Evolutionary conservation across 2,888 invertebrate species (phyloP).

Genomic region (Ellobium chinense): DNA sequence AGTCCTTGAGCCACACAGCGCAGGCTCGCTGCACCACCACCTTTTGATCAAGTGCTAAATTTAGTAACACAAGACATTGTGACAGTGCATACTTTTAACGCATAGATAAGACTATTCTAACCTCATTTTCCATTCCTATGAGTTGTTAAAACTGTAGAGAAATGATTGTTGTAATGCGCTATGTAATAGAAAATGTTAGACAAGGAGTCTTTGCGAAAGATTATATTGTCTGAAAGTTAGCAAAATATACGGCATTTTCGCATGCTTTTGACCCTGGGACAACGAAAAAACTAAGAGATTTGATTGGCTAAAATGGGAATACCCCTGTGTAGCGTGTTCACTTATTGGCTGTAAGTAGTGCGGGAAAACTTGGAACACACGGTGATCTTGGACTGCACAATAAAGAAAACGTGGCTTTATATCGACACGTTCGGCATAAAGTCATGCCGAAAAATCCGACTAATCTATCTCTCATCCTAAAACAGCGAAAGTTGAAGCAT

Average conservation of each 20-base stretch:
- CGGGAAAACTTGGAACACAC: constrained; percentile 40
- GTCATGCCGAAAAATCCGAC: no score
- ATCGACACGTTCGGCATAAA: neutral
- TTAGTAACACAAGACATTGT: constrained; percentile 55
- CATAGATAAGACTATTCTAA: constrained; percentile 49
- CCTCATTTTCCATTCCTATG: constrained; percentile 9
- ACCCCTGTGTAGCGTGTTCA: constrained; percentile 39
- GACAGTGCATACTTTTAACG: constrained; percentile 56
- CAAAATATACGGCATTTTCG: constrained; percentile 42
- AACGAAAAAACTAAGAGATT: constrained; percentile 42
- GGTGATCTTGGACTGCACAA: constrained; percentile 33
- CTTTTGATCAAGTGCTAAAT: constrained; percentile 53
- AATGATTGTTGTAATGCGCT: constrained; percentile 39
- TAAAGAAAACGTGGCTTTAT: neutral
- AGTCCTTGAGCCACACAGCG: constrained; percentile 66
- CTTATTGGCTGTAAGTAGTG: constrained; percentile 49
- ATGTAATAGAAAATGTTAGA: constrained; percentile 26
- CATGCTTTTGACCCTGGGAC: constrained; percentile 14
- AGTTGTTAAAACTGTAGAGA: neutral
- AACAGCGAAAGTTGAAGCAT: no score
- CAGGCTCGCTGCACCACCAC: constrained; percentile 58
- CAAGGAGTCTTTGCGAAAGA: constrained; percentile 34
- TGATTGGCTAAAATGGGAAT: constrained; percentile 57
- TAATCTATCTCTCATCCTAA: no score
- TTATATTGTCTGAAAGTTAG: constrained; percentile 32